Evolutionary conservation across 2,113 vertebrate species (phyloP), one percentile per base, ranked within the genome.

Genomic region (Piaya cayana): DNA sequence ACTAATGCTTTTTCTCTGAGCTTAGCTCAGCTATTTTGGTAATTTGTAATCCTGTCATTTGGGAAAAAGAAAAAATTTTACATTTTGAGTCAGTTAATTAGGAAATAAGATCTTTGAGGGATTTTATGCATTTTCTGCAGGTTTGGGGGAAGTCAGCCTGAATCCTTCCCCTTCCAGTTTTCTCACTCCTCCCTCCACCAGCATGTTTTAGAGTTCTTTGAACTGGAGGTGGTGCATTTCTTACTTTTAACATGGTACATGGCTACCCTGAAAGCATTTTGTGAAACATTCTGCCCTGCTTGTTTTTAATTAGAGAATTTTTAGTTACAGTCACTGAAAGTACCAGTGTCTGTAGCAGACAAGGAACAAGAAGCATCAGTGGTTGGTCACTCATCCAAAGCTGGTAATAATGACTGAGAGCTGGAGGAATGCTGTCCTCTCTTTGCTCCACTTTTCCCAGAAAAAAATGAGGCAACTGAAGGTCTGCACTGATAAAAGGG

Each of bases 41-140:
- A 93, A 96, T 96, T 94, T 88, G 88, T 96, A 95, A 96, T 96
- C 88, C 80, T 95, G 94, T 96, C 94, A 95, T 96, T 96, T 94
- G 95, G 95, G 95, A 97, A 86, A 96, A 94, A 95, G 88, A 80
- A 94, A 88, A 96, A 92, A 94, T 18, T 95, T 95, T 96, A 95
- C 96, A 94, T 96, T 96, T 95, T 93, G 92, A 95, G 95, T 94
- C 94, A 94, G 92, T 94, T 97, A 94, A 94, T 96, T 96, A 94
- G 94, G 94, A 95, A 96, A 93, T 94, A 88, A 91, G 94, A 88
- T 96, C 95, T 93, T 96, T 81, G 75, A 88, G 92, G 94, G 76
- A 95, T 93, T 94, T 88, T 92, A 76, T 95, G 74, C 79, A 14
- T 93, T 94, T 97, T 95, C 64, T 97, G 83, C 88, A 95, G 95